Conservation (phyloP, 2,888 invertebrate species). For the Phytoseiulus persimilis region DNA sequence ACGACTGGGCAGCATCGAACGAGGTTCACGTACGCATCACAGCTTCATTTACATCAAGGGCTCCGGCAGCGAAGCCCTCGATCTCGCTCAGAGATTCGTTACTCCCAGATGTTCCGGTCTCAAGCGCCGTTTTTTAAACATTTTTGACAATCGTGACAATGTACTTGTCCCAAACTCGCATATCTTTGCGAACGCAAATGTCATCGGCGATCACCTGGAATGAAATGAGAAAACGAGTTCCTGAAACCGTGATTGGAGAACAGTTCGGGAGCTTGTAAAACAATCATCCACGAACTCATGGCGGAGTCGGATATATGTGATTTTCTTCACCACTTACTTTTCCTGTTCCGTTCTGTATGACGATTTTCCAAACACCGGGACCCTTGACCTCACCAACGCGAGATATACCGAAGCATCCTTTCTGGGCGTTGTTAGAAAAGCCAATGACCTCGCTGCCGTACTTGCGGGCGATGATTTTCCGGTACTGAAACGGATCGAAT, state of each 20-base stretch:
- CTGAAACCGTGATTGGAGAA: background rate
- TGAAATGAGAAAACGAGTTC: background rate
- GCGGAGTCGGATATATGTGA: no score
- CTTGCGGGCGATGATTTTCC: conserved; percentile 1
- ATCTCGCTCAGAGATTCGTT: background rate
- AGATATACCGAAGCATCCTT: conserved; percentile 32
- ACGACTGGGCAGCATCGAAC: no score
- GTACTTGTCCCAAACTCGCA: conserved; percentile 27
- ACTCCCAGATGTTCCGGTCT: background rate
- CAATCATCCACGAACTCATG: no score
- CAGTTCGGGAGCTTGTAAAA: background rate
- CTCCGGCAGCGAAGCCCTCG: background rate
- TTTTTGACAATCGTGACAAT: conserved; percentile 14
- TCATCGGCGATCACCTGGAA: conserved; percentile 6
- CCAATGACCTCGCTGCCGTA: conserved; percentile 16
- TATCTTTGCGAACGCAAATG: conserved; percentile 27
- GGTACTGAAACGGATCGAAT: background rate
- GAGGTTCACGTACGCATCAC: background rate
- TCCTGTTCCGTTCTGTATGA: conserved; percentile 11
- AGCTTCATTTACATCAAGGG: background rate
- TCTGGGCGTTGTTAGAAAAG: conserved; percentile 29
- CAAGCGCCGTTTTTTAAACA: background rate
- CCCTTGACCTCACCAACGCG: conserved; percentile 9
- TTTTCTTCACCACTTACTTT: no score
- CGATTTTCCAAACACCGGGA: conserved; percentile 22